phyloP scores from a whole-genome alignment of 2,113 vertebrate species.

The Deroptyus accipitrinus region DNA sequence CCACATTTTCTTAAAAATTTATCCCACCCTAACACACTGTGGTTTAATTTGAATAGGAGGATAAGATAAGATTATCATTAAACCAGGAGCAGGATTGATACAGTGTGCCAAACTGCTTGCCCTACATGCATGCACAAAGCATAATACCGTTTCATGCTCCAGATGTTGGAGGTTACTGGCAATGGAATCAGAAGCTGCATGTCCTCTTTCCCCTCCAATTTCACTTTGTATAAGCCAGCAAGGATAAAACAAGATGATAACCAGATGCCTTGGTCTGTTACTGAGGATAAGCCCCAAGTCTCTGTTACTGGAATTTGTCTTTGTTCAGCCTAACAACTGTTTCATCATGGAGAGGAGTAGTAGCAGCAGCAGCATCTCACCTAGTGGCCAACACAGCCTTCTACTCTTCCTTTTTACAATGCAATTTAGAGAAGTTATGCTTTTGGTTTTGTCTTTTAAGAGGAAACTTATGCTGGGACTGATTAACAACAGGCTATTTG shows the following conservation, averaged over 20 bases:
- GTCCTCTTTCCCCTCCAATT: not conserved
- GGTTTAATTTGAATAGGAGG: not conserved
- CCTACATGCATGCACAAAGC: not conserved
- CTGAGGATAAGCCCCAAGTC: not conserved
- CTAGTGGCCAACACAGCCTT: not conserved
- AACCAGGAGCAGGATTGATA: not conserved
- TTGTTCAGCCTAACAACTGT: not conserved
- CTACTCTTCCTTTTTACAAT: not conserved
- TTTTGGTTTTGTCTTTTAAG: not conserved
- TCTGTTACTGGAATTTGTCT: not conserved
- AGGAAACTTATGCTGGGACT: not conserved
- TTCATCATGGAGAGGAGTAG: not conserved
- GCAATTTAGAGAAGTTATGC: not conserved
- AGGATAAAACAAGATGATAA: not conserved
- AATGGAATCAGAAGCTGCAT: not conserved
- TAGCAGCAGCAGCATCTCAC: not conserved
- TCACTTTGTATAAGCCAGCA: not conserved
- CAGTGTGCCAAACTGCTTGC: not conserved
- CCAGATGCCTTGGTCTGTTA: not conserved
- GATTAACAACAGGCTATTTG: not conserved
- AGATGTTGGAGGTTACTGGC: not conserved
- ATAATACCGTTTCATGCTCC: fast-evolving
- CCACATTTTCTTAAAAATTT: not conserved
- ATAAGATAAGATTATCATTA: not conserved
- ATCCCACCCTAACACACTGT: not conserved